Base-by-base conservation (phyloP, 1,140 invertebrate genomes). In the Augochlora pura region DNA sequence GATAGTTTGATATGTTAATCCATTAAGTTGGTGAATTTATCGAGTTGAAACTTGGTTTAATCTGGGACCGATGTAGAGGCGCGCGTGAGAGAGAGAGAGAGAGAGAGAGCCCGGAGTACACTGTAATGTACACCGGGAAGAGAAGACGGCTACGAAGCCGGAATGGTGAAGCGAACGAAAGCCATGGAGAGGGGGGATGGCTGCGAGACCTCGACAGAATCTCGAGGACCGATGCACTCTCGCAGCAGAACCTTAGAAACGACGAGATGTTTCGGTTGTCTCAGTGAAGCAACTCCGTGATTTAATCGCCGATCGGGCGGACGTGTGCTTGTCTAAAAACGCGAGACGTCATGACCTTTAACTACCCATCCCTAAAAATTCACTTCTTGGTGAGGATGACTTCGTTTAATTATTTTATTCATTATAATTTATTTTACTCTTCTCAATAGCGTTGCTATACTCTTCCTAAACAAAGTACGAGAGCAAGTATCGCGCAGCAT, bases 221-320 rank as follows among this genome's bases (percentile, higher is more conserved):
- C 39, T 14, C 59, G 54, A n/a, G 23, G 23, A 71, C 39, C 25
- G 38, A 60, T n/a, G 49, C 32, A 62, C 74, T 72, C 77, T 76
- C 54, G 49, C 42, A 67, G 49, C 42, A 67, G 80, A 74, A 79
- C 59, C 67, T 80, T 85, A 77, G 82, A 70, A 82, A 71, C 67
- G 75, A 85, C 83, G 73, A 82, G 83, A 78, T 71, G 74, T 72
- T 21, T 27, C 52, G 65, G 74, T 62, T 57, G 66, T 77, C 79
- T 77, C 60, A 82, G 85, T 86, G 83, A 88, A 88, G 80, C 77
- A 63, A 86, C 71, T 86, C 64, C 81, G 79, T 84, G 88, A 89
- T 88, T 88, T 88, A 89, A 89, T 89, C 88, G 88, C 72, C 77
- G 82, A 75, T 73, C 83, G 87, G 86, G 86, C 79, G 75, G 77